Percentiles rank a stretch among this genome's conserved stretches.
phyloP scores from a whole-genome alignment of 2,113 vertebrate genomes.

The Pelvicachromis taeniatus region DNA sequence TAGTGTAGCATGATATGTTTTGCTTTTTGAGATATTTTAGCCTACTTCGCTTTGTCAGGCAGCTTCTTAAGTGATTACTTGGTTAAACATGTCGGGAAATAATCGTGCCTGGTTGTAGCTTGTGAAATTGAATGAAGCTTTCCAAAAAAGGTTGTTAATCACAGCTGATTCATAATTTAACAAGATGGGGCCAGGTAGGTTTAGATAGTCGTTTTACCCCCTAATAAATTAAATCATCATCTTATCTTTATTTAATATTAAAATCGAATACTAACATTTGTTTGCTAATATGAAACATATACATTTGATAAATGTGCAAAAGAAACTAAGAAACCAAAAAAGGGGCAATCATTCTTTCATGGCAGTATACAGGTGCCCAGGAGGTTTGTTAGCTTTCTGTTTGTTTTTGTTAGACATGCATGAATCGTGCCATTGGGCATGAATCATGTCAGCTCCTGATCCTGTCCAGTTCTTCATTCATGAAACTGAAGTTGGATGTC shows the following conservation, averaged over 20 bases:
- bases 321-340: neutral
- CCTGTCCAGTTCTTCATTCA: neutral
- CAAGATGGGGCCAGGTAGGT: neutral
- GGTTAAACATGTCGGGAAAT: neutral
- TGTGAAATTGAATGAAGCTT: neutral
- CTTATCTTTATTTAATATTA: neutral
- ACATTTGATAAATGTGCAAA: no score
- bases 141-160: neutral
- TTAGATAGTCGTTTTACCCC: neutral
- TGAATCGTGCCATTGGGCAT: neutral
- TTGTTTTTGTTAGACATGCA: no score
- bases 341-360: neutral
- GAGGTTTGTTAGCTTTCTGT: neutral
- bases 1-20: no score
- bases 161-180: neutral
- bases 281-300: no score
- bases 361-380: neutral
- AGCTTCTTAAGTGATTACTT: neutral
- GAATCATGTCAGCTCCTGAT: neutral
- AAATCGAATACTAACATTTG: neutral
- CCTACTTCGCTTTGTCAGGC: neutral
- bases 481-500: fast-evolving
- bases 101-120: neutral
- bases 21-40: no score
- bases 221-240: neutral